A percentile compares a stretch with the other conserved stretches of the same genome.
Conservation (phyloP, 2,113 vertebrate genomes). For the Desmodus rotundus region DNA sequence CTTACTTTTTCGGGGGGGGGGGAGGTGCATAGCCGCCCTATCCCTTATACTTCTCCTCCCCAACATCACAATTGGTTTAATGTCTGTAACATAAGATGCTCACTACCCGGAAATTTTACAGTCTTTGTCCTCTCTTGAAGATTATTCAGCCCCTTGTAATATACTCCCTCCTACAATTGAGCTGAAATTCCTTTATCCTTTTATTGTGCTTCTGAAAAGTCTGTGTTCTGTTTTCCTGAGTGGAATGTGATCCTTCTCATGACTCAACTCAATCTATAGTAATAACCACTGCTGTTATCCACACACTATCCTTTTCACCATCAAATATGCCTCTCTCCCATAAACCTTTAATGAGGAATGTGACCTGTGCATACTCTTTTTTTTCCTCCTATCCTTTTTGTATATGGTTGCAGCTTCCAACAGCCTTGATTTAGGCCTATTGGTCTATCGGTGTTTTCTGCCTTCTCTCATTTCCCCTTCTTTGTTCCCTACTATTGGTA, state of each 20-base stretch:
- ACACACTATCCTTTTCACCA: background rate
- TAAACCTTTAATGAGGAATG: background rate
- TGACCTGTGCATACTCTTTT: background rate
- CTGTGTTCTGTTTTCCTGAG: background rate
- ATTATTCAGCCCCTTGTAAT: background rate
- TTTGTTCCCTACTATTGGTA: background rate
- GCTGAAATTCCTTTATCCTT: slow-evolving; percentile 4
- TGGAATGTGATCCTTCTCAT: slow-evolving; percentile 5
- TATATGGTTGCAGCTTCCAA: background rate
- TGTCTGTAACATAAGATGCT: background rate
- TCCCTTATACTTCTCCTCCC: background rate
- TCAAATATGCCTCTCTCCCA: background rate
- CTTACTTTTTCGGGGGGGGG: background rate
- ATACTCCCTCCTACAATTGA: background rate
- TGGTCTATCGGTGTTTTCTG: background rate
- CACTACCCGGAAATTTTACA: background rate
- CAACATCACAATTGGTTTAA: background rate
- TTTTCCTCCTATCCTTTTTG: background rate
- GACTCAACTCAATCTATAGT: background rate
- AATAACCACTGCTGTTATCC: background rate
- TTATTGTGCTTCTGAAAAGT: background rate
- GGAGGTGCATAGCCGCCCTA: background rate
- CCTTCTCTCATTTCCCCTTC: background rate
- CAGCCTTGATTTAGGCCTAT: background rate
- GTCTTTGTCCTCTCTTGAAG: background rate